A percentile compares a stretch with the other conserved stretches of the same genome.
phyloP scores from a whole-genome alignment of 2,113 vertebrate species.

The Pedetes capensis region DNA sequence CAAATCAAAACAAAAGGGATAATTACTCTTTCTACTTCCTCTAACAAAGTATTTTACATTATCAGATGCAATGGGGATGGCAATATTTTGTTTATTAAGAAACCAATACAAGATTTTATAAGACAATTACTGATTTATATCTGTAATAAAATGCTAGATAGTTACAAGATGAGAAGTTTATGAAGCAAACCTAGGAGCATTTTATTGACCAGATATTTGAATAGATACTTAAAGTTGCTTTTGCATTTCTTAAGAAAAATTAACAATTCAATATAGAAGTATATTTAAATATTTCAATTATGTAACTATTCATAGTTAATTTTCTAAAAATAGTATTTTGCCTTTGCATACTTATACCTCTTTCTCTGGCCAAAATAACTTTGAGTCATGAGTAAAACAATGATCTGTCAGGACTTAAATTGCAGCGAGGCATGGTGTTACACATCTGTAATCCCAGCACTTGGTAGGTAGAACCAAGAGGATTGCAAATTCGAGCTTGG shows the following conservation, averaged over 20 bases:
- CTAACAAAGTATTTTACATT: neutral
- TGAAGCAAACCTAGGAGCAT: neutral
- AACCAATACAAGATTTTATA: neutral
- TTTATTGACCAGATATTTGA: constrained; percentile 17
- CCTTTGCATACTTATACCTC: neutral
- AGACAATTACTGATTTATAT: constrained; percentile 41
- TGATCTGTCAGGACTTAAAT: neutral
- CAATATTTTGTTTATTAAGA: neutral
- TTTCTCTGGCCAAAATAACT: constrained; percentile 6
- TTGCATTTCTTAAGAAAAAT: neutral
- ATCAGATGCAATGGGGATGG: neutral
- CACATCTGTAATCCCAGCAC: too few relatives aligned
- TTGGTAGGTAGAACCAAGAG: neutral
- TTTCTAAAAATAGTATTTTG: constrained; percentile 42
- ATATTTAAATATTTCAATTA: constrained; percentile 4
- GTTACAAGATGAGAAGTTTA: neutral
- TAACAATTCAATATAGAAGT: constrained; percentile 3
- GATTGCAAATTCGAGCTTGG: neutral
- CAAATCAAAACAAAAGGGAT: neutral
- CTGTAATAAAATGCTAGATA: constrained; percentile 43
- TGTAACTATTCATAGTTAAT: neutral
- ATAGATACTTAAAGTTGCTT: constrained; percentile 23
- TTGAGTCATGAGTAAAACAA: neutral
- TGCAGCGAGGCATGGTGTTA: neutral
- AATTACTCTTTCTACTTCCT: neutral